Conservation (phyloP, 2,113 vertebrate species). For the Hydrochoerus hydrochaeris region DNA sequence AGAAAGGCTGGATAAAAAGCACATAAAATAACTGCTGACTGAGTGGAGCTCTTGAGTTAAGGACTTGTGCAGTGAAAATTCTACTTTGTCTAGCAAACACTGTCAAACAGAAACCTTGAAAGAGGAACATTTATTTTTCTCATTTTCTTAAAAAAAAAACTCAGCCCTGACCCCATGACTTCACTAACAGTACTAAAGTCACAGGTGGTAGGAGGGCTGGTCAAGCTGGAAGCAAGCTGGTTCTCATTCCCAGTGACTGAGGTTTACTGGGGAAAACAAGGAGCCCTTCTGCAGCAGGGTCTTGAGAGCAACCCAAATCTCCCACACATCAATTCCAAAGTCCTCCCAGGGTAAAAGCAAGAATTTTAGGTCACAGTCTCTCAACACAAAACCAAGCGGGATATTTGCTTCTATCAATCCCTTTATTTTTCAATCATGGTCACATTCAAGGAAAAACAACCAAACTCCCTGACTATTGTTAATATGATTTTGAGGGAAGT, state of each 20-base stretch:
- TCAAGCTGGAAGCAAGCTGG: conserved; percentile 74
- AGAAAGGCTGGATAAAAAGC: conserved; percentile 83
- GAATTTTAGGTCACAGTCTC: neutral
- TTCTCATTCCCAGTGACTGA: conserved; percentile 27
- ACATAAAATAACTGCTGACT: conserved; percentile 86
- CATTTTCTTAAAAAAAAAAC: conserved; percentile 81
- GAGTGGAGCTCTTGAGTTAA: conserved; percentile 85
- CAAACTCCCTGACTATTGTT: neutral
- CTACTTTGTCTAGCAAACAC: conserved; percentile 87
- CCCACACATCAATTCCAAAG: neutral
- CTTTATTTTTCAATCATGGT: neutral
- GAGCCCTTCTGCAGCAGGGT: neutral
- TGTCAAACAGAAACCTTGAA: conserved; percentile 86
- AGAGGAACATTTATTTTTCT: conserved; percentile 82
- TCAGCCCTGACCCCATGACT: conserved; percentile 81
- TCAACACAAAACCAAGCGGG: neutral
- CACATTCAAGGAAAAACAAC: neutral
- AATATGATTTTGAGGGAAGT: neutral
- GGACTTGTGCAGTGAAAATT: conserved; percentile 86
- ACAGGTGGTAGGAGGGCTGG: conserved; percentile 70
- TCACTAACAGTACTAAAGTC: conserved; percentile 79
- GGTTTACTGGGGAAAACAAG: conserved; percentile 17
- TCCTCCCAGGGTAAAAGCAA: neutral
- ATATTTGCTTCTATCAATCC: neutral
- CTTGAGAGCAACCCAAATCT: neutral